Base-by-base conservation (phyloP, 30 jellyfish, hydroid and myxozoan species). In the Cassiopea xamachana region DNA sequence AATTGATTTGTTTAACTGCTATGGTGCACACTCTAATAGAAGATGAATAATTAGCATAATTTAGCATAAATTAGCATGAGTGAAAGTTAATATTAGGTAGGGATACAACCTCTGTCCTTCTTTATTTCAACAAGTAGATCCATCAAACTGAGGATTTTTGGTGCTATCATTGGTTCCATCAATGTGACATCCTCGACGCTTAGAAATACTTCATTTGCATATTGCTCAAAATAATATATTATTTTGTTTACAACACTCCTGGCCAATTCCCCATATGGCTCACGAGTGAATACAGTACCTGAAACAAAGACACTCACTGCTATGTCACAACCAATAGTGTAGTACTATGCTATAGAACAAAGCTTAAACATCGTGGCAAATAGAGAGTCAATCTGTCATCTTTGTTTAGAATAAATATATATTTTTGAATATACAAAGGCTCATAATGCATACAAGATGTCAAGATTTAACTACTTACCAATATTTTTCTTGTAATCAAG, bases 151-250 rank as follows among this genome's bases (percentile, higher is more conserved):
- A 49, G 17, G 45, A 79, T 90, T 48, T 91, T 91, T 0, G 79
- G 69, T 13, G 91, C 60, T 76, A 91, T 84, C 59, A 77, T 16
- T 27, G 97, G 97, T 64, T 84, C 89, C 73, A 72, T 71, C 62
- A 84, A 69, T 48, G 69, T 3, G 27, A 91, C 79, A 61, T 61
- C 14, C 46, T 84, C 92, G n/a, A 80, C 75, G 7, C 46, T 16
- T 44, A 88, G 89, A 73, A 76, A 91, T 7, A 7, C 47, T 1
- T 70, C 27, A 13, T 1, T 51, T 13, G 92, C 94, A 60, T 48
- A 91, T 9, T 4, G 14, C 72, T 79, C 92, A 73, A 84, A 84
- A 48, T 49, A n/a, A 2, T 48, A 18, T 46, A 44, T 62, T 18
- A 91, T 59, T 6, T 10, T 4, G 39, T 69, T 45, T 15, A 81